Base-by-base conservation (phyloP, 2,113 vertebrate genomes). In the Bufo bufo region DNA sequence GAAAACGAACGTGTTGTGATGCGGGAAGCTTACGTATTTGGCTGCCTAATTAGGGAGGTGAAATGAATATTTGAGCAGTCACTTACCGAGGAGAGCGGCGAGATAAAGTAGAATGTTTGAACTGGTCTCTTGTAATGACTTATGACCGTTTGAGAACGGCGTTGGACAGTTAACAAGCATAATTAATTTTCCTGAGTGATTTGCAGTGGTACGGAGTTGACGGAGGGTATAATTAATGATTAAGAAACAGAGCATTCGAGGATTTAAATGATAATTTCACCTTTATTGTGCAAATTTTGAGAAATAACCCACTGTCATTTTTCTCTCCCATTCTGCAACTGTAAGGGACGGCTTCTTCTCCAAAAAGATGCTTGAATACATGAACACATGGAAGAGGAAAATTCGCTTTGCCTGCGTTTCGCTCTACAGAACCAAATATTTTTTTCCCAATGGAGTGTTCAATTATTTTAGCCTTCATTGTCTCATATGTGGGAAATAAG, bases 151-250 rank as follows among this genome's bases (percentile, higher is more conserved):
- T 16, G 56, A 59, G 56, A 81, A 81, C 58, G 33, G 78, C 52
- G 33, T 61, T 9, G 78, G 78, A 81, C 54, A 17, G 78, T 58
- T 81, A 81, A 81, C 54, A 59, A 81, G 78, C 78, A 45, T 61
- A 81, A 81, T 81, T 81, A 81, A 81, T 81, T 81, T 81, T 59
- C 78, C 56, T 81, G 78, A 81, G 78, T 81, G 78, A 81, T 81
- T 61, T 81, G 78, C 33, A 47, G 23, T 61, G 78, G 78, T 81
- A 33, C 16, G 54, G 78, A 81, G 78, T 81, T 81, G 78, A 81
- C 58, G 78, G 78, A 81, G 78, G 78, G 78, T 81, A 81, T 59
- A 81, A 81, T 81, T 81, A 81, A 81, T 81, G 78, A 81, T 81
- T 58, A 23, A 81, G 78, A 59, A 7, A 61, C 33, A 16, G 23